These are phyloP conservation scores for Triops longicaudatus DNA, from an alignment of 1,140 invertebrate species.

Conservation along the genomic window DNA sequence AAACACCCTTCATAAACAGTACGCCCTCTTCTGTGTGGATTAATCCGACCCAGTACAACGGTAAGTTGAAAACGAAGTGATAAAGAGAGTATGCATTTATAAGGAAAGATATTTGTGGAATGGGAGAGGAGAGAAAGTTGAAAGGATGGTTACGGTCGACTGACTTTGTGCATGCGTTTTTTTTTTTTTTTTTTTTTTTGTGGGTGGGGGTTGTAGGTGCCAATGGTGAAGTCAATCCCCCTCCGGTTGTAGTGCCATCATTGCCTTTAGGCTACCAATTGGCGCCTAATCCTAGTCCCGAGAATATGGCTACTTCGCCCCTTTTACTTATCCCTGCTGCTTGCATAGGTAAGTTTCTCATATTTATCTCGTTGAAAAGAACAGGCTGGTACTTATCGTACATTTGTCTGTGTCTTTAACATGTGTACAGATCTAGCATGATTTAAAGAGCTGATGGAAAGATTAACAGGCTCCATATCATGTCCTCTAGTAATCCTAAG, in stretches of 20 bases:
- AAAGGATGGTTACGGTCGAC: too few species aligned
- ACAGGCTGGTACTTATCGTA: too few species aligned
- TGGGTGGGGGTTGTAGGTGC: too few species aligned
- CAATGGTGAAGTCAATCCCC: background rate
- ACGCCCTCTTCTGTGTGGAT: background rate
- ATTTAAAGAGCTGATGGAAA: too few species aligned
- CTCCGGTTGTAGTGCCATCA: conserved; percentile 10
- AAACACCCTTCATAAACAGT: conserved; percentile 2
- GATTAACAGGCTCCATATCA: too few species aligned
- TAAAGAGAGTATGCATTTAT: too few species aligned
- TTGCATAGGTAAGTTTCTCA: conserved; percentile 28
- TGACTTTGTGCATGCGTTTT: background rate
- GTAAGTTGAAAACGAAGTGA: background rate
- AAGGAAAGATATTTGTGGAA: too few species aligned
- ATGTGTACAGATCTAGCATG: too few species aligned
- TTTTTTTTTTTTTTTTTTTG: too few species aligned
- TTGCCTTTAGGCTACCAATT: conserved; percentile 5
- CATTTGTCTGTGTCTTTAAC: too few species aligned
- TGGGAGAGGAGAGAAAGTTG: too few species aligned
- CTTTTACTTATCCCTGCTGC: conserved; percentile 29
- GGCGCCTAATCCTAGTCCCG: background rate
- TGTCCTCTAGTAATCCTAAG: too few species aligned
- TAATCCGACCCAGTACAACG: conserved; percentile 1
- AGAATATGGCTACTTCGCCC: conserved; percentile 32
- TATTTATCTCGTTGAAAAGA: conserved; percentile 34